Conservation (phyloP, 2,888 invertebrate species). For the Aelia acuminata region DNA sequence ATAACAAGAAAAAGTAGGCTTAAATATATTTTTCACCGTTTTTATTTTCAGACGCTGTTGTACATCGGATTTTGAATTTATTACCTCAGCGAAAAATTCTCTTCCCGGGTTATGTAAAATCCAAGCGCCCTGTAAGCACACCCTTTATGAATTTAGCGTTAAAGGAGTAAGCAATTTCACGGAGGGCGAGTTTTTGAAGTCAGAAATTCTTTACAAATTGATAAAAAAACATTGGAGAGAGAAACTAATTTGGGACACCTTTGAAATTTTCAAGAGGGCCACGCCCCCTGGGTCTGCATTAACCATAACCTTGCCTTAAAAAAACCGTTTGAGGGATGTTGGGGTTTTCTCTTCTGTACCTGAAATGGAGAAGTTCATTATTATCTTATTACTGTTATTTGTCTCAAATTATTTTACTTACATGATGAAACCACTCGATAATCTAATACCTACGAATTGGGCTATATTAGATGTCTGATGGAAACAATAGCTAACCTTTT, state of each 20-base stretch:
- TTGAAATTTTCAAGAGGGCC: background rate
- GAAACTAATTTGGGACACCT: slow-evolving; percentile 15
- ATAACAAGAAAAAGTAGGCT: too few species aligned
- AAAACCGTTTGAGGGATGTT: background rate
- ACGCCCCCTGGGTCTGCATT: background rate
- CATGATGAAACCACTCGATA: too few species aligned
- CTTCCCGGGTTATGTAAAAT: background rate
- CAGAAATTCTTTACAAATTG: slow-evolving; percentile 8
- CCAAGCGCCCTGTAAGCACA: background rate
- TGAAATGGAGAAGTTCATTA: background rate
- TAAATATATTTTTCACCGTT: too few species aligned
- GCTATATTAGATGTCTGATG: too few species aligned
- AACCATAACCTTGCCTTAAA: background rate
- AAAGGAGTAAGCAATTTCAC: background rate
- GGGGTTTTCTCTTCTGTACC: background rate
- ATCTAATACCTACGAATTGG: too few species aligned
- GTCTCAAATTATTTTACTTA: too few species aligned
- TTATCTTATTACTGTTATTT: too few species aligned
- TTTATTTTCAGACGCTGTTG: too few species aligned
- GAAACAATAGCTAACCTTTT: too few species aligned
- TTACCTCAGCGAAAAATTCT: background rate
- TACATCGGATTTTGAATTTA: too few species aligned
- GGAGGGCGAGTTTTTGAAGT: background rate
- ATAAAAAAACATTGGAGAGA: background rate
- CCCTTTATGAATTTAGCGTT: slow-evolving; percentile 11